phyloP scores from a whole-genome alignment of 2,888 invertebrate genomes.

The Ecliptopera silaceata region DNA sequence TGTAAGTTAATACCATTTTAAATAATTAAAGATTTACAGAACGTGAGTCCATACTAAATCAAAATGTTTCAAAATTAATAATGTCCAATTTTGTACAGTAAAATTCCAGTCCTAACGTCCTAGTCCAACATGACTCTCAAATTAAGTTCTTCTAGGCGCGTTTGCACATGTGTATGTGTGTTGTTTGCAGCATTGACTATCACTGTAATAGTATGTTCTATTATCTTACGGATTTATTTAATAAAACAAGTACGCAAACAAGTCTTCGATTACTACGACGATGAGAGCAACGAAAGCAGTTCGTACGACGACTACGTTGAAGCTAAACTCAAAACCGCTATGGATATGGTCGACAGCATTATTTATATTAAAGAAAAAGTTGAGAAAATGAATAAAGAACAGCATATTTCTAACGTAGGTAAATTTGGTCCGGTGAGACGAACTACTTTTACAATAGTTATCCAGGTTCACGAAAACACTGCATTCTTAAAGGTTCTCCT shows the following conservation, averaged over 20 bases:
- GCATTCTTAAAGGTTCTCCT: constrained; percentile 45
- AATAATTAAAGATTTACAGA: not conserved
- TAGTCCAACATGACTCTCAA: constrained; percentile 1
- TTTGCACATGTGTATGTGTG: constrained; percentile 1
- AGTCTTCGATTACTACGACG: constrained; percentile 28
- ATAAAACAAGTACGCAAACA: constrained; percentile 35
- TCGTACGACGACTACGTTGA: constrained; percentile 28
- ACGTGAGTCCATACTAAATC: not conserved
- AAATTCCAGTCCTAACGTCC: not conserved
- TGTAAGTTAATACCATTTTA: not conserved
- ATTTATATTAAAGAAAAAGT: constrained; percentile 39
- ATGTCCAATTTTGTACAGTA: not conserved
- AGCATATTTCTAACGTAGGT: constrained; percentile 39
- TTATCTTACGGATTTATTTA: constrained; percentile 28
- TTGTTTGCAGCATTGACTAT: constrained; percentile 7
- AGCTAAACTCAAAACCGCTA: constrained; percentile 17
- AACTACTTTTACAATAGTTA: constrained; percentile 43
- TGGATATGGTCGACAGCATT: constrained; percentile 26
- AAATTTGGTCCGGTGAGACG: constrained; percentile 18
- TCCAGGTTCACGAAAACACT: constrained; percentile 50
- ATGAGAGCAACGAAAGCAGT: constrained; percentile 17
- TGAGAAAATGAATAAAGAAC: constrained; percentile 41
- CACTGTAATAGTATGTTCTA: constrained; percentile 16
- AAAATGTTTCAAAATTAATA: not conserved
- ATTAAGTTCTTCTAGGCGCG: not conserved